phyloP scores from a whole-genome alignment of 1,140 invertebrate genomes.

The Aphaenogaster ashmeadi region DNA sequence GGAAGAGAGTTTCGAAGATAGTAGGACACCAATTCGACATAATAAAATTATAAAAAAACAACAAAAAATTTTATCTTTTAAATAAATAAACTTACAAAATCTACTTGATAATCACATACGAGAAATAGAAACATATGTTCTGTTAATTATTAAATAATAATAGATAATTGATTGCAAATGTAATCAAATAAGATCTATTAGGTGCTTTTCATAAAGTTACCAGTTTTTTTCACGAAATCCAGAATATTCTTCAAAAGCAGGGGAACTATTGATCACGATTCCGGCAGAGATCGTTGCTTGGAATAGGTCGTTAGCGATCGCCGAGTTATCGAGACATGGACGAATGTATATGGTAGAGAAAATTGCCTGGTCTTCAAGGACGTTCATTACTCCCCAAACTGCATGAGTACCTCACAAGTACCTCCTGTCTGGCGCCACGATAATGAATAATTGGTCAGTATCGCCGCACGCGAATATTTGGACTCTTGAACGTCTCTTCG shows the following conservation, averaged over 20 bases:
- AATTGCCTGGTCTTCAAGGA: constrained; percentile 73
- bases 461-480: constrained; percentile 40
- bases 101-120: background rate
- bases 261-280: background rate
- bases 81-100: background rate
- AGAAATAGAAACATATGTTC: background rate
- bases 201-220: background rate
- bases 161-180: background rate
- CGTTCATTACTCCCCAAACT: constrained; percentile 78
- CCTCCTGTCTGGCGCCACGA: constrained; percentile 73
- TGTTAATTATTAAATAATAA: constrained; percentile 16
- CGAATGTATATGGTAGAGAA: constrained; percentile 51
- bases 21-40: background rate
- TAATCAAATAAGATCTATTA: background rate
- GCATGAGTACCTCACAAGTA: constrained; percentile 24
- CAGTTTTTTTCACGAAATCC: background rate
- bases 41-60: background rate
- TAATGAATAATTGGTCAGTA: constrained; percentile 62
- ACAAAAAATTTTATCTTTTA: background rate
- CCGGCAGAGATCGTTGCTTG: background rate
- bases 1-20: background rate
- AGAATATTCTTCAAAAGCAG: background rate
- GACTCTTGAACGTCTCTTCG: constrained; percentile 28
- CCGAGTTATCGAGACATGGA: constrained; percentile 21
- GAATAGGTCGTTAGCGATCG: background rate